Evolutionary conservation across 2,888 invertebrate genomes (phyloP).

Genomic region (Congeria kusceri): DNA sequence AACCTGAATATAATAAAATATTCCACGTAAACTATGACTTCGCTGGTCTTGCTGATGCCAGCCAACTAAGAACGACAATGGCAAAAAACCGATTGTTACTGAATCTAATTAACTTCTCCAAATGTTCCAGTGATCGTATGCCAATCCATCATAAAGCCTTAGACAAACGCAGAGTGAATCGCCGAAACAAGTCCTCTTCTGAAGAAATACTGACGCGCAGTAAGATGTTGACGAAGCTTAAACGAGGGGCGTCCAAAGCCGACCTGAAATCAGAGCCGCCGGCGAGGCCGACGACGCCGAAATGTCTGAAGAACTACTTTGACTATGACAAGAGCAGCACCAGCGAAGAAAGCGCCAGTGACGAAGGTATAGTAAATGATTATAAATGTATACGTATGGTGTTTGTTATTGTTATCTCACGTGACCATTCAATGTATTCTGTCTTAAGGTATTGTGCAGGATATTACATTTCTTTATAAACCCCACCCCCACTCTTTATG

Average conservation of each 20-base stretch:
- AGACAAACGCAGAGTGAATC: conserved; percentile 48
- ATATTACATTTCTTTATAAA: too few species aligned
- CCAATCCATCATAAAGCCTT: conserved; percentile 63
- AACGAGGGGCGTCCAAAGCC: conserved; percentile 24
- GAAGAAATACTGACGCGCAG: conserved; percentile 38
- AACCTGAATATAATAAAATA: too few species aligned
- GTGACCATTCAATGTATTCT: too few species aligned
- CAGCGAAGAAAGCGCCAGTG: conserved; percentile 54
- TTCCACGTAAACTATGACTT: too few species aligned
- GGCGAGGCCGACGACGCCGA: conserved; percentile 46
- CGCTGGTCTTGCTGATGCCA: too few species aligned
- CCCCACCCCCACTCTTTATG: too few species aligned
- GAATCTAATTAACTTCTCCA: neutral
- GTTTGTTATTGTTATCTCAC: too few species aligned
- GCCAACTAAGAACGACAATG: neutral
- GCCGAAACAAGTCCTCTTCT: conserved; percentile 40
- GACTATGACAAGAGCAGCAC: conserved; percentile 61
- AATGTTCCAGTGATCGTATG: conserved; percentile 65
- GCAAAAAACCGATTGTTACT: neutral
- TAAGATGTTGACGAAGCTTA: conserved; percentile 38
- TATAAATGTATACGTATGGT: too few species aligned
- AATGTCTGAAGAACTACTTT: conserved; percentile 44
- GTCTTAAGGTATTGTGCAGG: too few species aligned
- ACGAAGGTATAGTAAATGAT: too few species aligned
- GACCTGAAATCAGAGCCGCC: conserved; percentile 20